Base-by-base conservation (phyloP, 2,888 invertebrate genomes). In the Tuta absoluta region DNA sequence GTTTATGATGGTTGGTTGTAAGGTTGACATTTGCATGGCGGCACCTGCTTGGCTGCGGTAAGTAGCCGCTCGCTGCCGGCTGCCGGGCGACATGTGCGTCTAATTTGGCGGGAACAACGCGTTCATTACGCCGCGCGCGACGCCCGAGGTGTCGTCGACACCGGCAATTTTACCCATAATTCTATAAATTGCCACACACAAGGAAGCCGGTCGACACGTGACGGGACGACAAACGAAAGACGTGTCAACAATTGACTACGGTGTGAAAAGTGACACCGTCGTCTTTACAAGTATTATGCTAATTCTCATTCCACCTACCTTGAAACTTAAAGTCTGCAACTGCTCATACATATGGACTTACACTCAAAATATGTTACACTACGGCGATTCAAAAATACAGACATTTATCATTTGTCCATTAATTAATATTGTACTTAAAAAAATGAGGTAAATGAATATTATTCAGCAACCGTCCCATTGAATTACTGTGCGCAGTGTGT, bases 71-170 rank as follows among this genome's bases (percentile, higher is more conserved):
- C 53, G 64, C 57, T 53, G 88, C 89, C 90, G 89, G 89, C 89
- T 90, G 90, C 79, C 86, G 82, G 76, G 72, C 89, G 87, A 87
- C 91, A 91, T 91, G 84, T 91, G 91, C 87, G 81, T 80, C 88
- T 89, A 89, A 91, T 91, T 90, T 88, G 90, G 85, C 81, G 79
- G 76, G 79, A 75, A 76, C 87, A 81, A 85, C 80, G 78, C 83
- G 77, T 85, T 88, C 85, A 89, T 90, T 89, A 90, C 83, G 69
- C 75, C 77, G 78, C 80, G 79, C 75, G 78, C 81, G 79, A 79
- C 82, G 88, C 89, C 87, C 75, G 87, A 89, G 89, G 90, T 90
- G 89, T 89, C 84, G 80, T 81, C 77, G 72, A 81, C 80, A 82
- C 80, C 75, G 77, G 75, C 82, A 86, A 87, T 89, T 88, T 88